Evolutionary conservation across 2,888 invertebrate genomes (phyloP), one percentile per base, ranked within the genome.

Genomic region (Drosophila tripunctata): DNA sequence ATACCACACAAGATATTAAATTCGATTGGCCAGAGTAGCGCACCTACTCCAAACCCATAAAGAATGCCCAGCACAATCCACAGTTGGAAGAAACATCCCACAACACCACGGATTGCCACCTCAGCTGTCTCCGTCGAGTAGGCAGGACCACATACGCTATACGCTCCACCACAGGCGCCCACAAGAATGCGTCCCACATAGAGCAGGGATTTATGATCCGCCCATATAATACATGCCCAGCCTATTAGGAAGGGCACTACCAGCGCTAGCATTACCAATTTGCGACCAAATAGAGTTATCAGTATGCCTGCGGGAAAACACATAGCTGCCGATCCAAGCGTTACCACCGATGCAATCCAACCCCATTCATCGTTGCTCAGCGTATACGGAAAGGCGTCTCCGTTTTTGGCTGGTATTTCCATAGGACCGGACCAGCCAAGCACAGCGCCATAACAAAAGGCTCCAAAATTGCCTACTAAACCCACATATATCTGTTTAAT

Each of bases 81-180:
- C 40, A 98, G 91, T 89, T 98, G 97, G 89, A 96, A 96, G 83
- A 95, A 96, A 27, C 96, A 95, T 1, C 97, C 97, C 1, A 98
- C 91, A 0, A 94, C 93, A 0, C 98, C 98, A 50, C 98, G 93
- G 65, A 96, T 93, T 8, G 94, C 93, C 60, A 94, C 94, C 79
- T 96, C 95, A 0, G 96, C 94, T 35, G 96, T 96, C 92, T 98
- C 98, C 27, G 94, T 94, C 4, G 94, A 95, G 88, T 96, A 96
- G 40, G 96, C 93, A 0, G 97, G 97, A 0, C 95, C 95, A 0
- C 95, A 94, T n/a, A 96, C 94, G 75, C 96, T 96, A 79, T 95
- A 95, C 0, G 96, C 95, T 3, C 96, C 96, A 3, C 85, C 88
- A 4, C 83, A 66, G 4, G 84, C 58, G 5, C 89, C 89, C 1